phyloP scores from a whole-genome alignment of 53 echinoderm and acorn worm species.

The Luidia sarsii region DNA sequence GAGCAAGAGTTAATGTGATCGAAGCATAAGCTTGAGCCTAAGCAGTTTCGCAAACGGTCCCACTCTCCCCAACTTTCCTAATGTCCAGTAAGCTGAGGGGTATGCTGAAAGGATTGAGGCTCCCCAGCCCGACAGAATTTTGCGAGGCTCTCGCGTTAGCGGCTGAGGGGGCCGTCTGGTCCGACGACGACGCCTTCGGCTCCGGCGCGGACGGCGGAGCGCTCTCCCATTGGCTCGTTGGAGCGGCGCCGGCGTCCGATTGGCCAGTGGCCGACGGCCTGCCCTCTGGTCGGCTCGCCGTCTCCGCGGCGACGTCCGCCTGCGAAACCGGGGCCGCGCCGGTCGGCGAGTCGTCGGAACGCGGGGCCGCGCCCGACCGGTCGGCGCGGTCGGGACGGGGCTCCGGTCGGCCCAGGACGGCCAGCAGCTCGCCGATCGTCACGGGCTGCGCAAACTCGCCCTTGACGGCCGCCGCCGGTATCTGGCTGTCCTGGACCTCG shows the following conservation, averaged over 20 bases:
- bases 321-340: too few relatives aligned
- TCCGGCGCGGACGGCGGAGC: too few relatives aligned
- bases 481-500: background rate
- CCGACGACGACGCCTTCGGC: background rate
- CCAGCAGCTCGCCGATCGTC: slow-evolving; percentile 7
- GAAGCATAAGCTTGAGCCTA: too few relatives aligned
- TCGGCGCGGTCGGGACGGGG: background rate
- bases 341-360: too few relatives aligned
- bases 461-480: background rate
- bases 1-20: too few relatives aligned
- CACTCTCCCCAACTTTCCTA: too few relatives aligned
- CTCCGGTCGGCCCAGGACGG: background rate
- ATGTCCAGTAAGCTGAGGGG: slow-evolving; percentile 40
- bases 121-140: slow-evolving; percentile 40
- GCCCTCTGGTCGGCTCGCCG: background rate
- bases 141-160: too few relatives aligned
- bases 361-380: background rate
- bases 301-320: background rate
- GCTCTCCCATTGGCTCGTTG: background rate
- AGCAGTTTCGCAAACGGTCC: too few relatives aligned
- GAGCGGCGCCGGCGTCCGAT: background rate
- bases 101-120: slow-evolving; percentile 58
- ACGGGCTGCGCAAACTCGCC: background rate
- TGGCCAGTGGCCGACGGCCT: background rate
- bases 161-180: too few relatives aligned